phyloP scores from a whole-genome alignment of 2,797 vertebrate species.

The Labeo calbasu region DNA sequence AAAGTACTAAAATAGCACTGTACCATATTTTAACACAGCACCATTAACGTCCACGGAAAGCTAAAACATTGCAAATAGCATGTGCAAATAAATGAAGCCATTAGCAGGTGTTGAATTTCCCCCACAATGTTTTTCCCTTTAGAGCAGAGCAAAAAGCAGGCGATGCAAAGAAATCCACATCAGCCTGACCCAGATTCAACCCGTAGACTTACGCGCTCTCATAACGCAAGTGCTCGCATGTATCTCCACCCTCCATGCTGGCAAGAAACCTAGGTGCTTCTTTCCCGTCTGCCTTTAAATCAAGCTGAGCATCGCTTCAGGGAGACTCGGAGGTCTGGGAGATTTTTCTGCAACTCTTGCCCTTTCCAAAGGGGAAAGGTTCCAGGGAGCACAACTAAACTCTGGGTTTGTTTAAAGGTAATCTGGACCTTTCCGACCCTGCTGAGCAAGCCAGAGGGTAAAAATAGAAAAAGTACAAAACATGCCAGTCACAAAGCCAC shows the following conservation, averaged over 20 bases:
- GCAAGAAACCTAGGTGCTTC: slow-evolving; percentile 25
- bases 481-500: slow-evolving; percentile 12
- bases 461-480: slow-evolving; percentile 52
- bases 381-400: slow-evolving; percentile 30
- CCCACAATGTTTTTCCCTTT: not conserved
- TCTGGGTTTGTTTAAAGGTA: slow-evolving; percentile 57
- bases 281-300: slow-evolving; percentile 47
- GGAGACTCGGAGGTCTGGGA: slow-evolving; percentile 34
- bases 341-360: slow-evolving; percentile 47
- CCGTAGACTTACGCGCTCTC: slow-evolving; percentile 2
- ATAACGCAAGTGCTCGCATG: not conserved
- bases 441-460: slow-evolving; percentile 51
- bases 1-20: not conserved
- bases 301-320: slow-evolving; percentile 41
- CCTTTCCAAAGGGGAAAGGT: slow-evolving; percentile 45
- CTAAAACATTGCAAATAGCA: not conserved
- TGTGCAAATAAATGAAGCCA: not conserved
- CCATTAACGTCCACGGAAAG: not conserved
- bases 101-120: not conserved
- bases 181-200: slow-evolving; percentile 66
- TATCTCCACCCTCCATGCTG: not conserved
- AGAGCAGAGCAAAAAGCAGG: slow-evolving; percentile 42
- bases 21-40: not conserved
- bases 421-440: slow-evolving; percentile 53
- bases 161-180: slow-evolving; percentile 35